Evolutionary conservation across 2,113 vertebrate genomes (phyloP).

Genomic region (Lasiurus cinereus): DNA sequence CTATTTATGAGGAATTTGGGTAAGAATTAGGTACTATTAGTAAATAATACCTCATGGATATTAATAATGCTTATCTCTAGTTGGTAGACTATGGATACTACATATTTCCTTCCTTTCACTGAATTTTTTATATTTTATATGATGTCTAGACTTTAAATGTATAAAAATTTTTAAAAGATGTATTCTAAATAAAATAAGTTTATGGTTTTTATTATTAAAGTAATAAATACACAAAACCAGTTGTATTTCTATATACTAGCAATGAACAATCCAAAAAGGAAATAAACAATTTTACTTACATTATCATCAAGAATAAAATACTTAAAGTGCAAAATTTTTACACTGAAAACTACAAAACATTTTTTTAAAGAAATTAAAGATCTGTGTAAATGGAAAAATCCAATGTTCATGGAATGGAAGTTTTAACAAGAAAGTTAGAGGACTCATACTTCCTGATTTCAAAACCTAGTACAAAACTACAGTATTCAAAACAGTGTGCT

Average conservation of each 20-base stretch:
- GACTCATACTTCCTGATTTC: background rate
- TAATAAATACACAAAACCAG: background rate
- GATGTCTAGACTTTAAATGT: background rate
- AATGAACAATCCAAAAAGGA: background rate
- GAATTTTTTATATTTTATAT: background rate
- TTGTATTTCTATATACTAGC: background rate
- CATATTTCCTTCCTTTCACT: background rate
- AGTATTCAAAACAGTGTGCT: background rate
- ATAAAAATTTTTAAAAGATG: background rate
- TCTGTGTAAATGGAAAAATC: background rate
- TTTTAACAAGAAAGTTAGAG: background rate
- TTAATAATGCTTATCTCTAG: background rate
- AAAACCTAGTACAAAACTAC: background rate
- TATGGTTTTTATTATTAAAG: constrained; percentile 3
- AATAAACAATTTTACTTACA: background rate
- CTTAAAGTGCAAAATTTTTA: background rate
- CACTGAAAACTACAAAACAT: background rate
- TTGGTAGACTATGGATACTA: background rate
- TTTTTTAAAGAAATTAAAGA: background rate
- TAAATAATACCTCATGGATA: background rate
- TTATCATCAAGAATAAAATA: background rate
- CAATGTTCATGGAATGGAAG: background rate
- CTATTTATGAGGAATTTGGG: background rate
- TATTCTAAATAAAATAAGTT: constrained; percentile 5
- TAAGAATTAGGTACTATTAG: background rate